Evolutionary conservation across 2,888 invertebrate species (phyloP).

Genomic region (Gerris lacustris): DNA sequence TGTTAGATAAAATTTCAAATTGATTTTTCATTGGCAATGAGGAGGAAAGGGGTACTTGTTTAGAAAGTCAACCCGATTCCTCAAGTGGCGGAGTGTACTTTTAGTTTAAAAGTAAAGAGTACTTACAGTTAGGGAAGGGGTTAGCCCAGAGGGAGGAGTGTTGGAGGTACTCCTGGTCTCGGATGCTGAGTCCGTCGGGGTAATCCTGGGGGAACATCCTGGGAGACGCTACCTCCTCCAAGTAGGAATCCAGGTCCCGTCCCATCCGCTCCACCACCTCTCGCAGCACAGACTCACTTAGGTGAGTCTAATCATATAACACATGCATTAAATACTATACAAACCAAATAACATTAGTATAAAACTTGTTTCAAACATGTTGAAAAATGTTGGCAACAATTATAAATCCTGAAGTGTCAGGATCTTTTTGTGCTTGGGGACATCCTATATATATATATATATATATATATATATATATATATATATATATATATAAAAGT

Average conservation of each 20-base stretch:
- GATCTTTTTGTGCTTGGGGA: too few relatives aligned
- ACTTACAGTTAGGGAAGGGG: constrained; percentile 33
- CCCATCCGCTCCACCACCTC: constrained; percentile 68
- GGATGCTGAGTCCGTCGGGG: constrained; percentile 59
- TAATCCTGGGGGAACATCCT: constrained; percentile 47
- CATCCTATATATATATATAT: too few relatives aligned
- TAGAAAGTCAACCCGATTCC: too few relatives aligned
- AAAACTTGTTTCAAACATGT: too few relatives aligned
- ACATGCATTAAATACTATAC: too few relatives aligned
- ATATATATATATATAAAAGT: constrained; percentile 5
- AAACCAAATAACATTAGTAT: too few relatives aligned
- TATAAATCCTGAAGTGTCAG: too few relatives aligned
- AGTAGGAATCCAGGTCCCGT: constrained; percentile 54
- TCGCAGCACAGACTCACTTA: constrained; percentile 59
- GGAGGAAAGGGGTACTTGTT: too few relatives aligned
- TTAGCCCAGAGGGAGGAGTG: constrained; percentile 64
- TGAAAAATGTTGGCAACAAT: too few relatives aligned
- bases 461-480: neutral
- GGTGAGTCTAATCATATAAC: constrained; percentile 5
- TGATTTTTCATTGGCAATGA: too few relatives aligned
- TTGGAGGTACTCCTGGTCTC: constrained; percentile 78
- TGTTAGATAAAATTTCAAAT: too few relatives aligned
- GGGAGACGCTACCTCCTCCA: constrained; percentile 45
- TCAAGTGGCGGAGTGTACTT: too few relatives aligned
- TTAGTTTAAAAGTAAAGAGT: neutral